Conservation (phyloP, 2,797 vertebrate genomes). For the Hydrocynus forskahlii region DNA sequence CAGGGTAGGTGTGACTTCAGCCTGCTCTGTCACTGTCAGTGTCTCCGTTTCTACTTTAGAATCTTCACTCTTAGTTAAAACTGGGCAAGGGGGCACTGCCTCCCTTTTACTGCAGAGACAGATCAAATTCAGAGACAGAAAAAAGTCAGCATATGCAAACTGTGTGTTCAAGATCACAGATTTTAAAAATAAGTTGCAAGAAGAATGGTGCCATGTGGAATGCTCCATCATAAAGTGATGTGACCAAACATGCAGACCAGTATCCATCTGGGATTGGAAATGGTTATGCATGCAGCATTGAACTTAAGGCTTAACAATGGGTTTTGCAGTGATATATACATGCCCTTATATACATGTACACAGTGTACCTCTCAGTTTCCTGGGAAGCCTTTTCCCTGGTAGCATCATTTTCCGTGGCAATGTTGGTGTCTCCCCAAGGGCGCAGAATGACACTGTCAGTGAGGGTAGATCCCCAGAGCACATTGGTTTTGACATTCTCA, state of each 20-base stretch:
- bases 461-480: constrained; percentile 80
- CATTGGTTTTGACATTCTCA: constrained; percentile 91
- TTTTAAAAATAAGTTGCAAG: neutral
- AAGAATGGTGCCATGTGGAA: neutral
- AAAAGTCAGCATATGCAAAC: constrained; percentile 7
- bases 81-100: constrained; percentile 41
- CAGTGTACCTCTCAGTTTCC: constrained; percentile 69
- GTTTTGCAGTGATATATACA: neutral
- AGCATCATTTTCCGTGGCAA: constrained; percentile 52
- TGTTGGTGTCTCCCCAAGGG: constrained; percentile 73
- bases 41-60: constrained; percentile 65
- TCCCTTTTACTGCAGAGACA: constrained; percentile 63
- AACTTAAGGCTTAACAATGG: neutral
- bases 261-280: too few species aligned
- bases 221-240: neutral
- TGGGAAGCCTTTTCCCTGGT: constrained; percentile 60
- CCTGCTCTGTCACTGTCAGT: constrained; percentile 74
- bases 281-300: too few species aligned
- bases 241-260: too few species aligned
- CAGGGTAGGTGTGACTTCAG: constrained; percentile 75
- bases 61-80: constrained; percentile 47
- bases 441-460: constrained; percentile 73
- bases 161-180: neutral
- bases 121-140: neutral
- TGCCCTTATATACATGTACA: neutral